Evolutionary conservation across 2,113 vertebrate genomes (phyloP).

Genomic region (Onychostoma macrolepis): DNA sequence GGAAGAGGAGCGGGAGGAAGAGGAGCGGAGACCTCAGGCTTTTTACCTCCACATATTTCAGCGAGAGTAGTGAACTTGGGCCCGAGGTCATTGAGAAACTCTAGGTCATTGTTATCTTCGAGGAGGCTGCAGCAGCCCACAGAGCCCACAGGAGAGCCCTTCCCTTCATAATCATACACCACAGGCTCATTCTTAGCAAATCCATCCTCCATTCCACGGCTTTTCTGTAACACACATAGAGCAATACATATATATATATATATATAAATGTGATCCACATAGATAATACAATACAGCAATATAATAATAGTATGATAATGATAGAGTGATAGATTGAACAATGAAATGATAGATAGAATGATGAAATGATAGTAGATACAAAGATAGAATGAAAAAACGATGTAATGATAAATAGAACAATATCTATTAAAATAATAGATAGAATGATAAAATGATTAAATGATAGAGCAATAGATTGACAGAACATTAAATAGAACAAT

Average conservation of each 20-base stretch:
- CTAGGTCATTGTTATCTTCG: slow-evolving; percentile 80
- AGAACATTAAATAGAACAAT: too few relatives aligned
- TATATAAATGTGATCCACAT: not conserved
- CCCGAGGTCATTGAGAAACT: slow-evolving; percentile 82
- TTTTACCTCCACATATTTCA: slow-evolving; percentile 84
- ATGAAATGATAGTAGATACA: too few relatives aligned
- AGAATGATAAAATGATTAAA: too few relatives aligned
- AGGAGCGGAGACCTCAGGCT: slow-evolving; percentile 52
- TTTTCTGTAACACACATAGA: slow-evolving; percentile 51
- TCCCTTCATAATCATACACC: slow-evolving; percentile 83
- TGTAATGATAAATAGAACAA: too few relatives aligned
- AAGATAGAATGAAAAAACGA: too few relatives aligned
- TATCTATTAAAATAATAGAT: too few relatives aligned
- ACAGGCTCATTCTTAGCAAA: slow-evolving; percentile 75
- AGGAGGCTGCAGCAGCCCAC: slow-evolving; percentile 85
- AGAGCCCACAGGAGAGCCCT: slow-evolving; percentile 80
- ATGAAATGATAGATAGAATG: too few relatives aligned
- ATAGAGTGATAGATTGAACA: too few relatives aligned
- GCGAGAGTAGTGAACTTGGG: slow-evolving; percentile 90
- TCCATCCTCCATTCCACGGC: not conserved
- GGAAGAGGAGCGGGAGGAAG: too few relatives aligned
- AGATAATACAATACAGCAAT: too few relatives aligned
- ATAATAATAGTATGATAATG: too few relatives aligned
- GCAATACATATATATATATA: slow-evolving; percentile 9
- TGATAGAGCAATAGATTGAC: too few relatives aligned